Evolutionary conservation across 2,113 vertebrate genomes (phyloP), one percentile per base, ranked within the genome.

Genomic region (Cyphomyrus discorhynchus): DNA sequence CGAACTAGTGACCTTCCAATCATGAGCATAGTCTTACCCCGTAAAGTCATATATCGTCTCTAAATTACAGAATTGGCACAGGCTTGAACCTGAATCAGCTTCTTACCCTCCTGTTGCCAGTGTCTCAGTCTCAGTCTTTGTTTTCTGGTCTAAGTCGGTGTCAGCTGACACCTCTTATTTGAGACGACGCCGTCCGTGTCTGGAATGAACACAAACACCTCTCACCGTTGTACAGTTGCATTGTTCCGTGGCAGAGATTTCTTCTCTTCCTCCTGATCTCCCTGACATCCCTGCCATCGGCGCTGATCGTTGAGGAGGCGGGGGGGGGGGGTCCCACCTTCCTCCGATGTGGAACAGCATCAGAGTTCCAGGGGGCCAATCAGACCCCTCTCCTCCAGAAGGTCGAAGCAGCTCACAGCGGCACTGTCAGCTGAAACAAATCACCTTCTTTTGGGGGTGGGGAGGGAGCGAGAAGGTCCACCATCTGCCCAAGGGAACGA

Each of bases 281-380:
- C 21, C 49, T 49, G 85, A 86, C 85, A 19, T 24, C n/a, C n/a
- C 50, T 47, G 80, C 21, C 80, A 47, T 49, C 3, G n/a, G 45
- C 84, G 6, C 45, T 86, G 47, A 85, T 45, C 8, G 46, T 27
- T 17, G 85, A 35, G 47, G 49, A 86, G 27, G 13, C 47, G 11
- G 47, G 50, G 85, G 47, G n/a, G 11, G 47, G 50, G 85, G 47
- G n/a, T 24, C 85, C 85, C 24, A n/a, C 49, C 11, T 52, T 86
- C 49, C 11, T 15, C 45, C 13, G 5, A 53, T 50, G 4, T 85
- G 83, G 77, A 66, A 31, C 66, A 15, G 31, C 35, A 77, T 47
- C n/a, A 49, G 47, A 50, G 84, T n/a, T 86, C 46, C 47, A 86
- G 85, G 85, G 85, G 49, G 47, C 85, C 47, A 86, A 86, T 52